A percentile compares a stretch with the other conserved stretches of the same genome.
Evolutionary conservation across 2,797 vertebrate species (phyloP).

Genomic region (Alcedo atthis): DNA sequence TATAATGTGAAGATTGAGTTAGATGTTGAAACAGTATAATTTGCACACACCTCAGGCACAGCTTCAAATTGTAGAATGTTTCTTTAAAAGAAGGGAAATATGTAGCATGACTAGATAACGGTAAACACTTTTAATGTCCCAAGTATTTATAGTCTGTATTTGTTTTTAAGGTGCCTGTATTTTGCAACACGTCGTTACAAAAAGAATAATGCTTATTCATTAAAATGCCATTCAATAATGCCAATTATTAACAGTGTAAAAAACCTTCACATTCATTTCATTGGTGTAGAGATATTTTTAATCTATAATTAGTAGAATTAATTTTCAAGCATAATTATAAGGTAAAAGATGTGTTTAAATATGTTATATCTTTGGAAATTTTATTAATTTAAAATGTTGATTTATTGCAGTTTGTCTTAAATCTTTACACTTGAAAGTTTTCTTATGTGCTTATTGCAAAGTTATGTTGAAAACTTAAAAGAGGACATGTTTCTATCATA

Average conservation of each 20-base stretch:
- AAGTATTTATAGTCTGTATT: constrained; percentile 32
- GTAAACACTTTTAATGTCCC: constrained; percentile 11
- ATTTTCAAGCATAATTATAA: constrained; percentile 18
- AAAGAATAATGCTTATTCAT: constrained; percentile 22
- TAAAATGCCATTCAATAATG: constrained; percentile 49
- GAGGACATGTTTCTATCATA: not conserved
- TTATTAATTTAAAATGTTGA: constrained; percentile 24
- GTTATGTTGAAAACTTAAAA: not conserved
- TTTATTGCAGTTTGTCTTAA: constrained; percentile 38
- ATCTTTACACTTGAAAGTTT: constrained; percentile 25
- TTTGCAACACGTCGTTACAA: constrained; percentile 46
- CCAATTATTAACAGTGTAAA: constrained; percentile 18
- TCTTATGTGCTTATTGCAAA: not conserved
- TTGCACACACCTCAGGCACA: constrained; percentile 31
- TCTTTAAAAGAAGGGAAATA: constrained; percentile 49
- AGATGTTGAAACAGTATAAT: constrained; percentile 33
- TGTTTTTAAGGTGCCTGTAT: constrained; percentile 62
- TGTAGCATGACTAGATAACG: constrained; percentile 31
- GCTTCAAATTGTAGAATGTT: constrained; percentile 30
- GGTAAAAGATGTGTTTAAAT: constrained; percentile 1
- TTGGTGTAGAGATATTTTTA: constrained; percentile 6
- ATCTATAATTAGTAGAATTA: not conserved
- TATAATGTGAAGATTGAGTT: constrained; percentile 6
- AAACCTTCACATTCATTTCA: constrained; percentile 5
- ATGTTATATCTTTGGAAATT: not conserved